Conservation (phyloP, 2,797 vertebrate species). For the Brachymystax lenok region DNA sequence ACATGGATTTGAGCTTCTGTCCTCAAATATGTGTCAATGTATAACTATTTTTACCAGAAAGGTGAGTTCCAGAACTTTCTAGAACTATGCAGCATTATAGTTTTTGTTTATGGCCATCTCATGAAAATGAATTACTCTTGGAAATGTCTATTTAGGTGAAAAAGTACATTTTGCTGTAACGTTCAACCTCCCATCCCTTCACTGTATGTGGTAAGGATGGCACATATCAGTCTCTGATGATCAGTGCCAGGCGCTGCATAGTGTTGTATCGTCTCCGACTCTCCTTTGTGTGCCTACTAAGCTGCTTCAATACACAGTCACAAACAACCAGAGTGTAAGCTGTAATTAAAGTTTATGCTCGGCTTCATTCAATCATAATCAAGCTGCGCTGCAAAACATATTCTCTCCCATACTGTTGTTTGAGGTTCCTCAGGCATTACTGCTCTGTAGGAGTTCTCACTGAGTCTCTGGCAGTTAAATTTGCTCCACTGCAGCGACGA, state of each 20-base stretch:
- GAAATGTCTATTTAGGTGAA: too few species aligned
- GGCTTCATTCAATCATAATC: conserved; percentile 82
- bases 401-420: conserved; percentile 70
- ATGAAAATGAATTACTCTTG: too few species aligned
- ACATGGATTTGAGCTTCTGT: too few species aligned
- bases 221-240: conserved; percentile 51
- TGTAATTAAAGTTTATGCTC: conserved; percentile 82
- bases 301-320: conserved; percentile 64
- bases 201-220: conserved; percentile 57
- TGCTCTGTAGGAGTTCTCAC: conserved; percentile 57
- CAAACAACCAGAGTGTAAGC: conserved; percentile 77
- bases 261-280: conserved; percentile 54
- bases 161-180: too few species aligned
- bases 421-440: conserved; percentile 65
- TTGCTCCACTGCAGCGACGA: conserved; percentile 61
- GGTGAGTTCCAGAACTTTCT: too few species aligned
- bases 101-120: too few species aligned
- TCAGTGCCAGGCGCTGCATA: conserved; percentile 63
- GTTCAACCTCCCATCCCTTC: conserved; percentile 35
- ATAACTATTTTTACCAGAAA: too few species aligned
- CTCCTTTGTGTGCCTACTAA: conserved; percentile 67
- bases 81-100: too few species aligned
- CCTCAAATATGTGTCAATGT: too few species aligned
- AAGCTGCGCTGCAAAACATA: conserved; percentile 73
- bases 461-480: conserved; percentile 64